A percentile compares a stretch with the other conserved stretches of the same genome.
Conservation (phyloP, 2,888 invertebrate genomes). For the Operophtera brumata region DNA sequence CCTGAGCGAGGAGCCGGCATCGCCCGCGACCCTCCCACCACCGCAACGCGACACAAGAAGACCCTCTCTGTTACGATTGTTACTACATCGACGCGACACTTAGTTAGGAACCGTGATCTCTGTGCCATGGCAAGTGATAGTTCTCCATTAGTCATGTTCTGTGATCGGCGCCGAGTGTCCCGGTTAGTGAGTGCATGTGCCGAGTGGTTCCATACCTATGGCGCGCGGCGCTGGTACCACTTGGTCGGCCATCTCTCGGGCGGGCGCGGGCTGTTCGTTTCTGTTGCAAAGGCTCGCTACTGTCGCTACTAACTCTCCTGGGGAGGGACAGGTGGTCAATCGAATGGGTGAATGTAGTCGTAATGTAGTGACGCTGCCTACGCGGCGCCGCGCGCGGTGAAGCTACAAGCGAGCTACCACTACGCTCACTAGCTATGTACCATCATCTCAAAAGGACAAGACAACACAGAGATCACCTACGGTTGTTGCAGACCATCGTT, state of each 20-base stretch:
- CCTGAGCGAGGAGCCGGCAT: conserved; percentile 17
- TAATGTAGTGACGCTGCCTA: conserved; percentile 13
- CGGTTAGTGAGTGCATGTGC: conserved; percentile 17
- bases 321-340: conserved; percentile 55
- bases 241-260: conserved; percentile 26
- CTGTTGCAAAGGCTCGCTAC: conserved; percentile 62
- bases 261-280: conserved; percentile 32
- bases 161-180: conserved; percentile 17
- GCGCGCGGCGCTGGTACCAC: conserved; percentile 22
- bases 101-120: conserved; percentile 50
- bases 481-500: conserved; percentile 49
- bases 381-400: conserved; percentile 19
- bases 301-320: conserved; percentile 67
- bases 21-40: conserved; percentile 31
- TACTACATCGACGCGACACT: conserved; percentile 35
- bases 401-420: conserved; percentile 26
- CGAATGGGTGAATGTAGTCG: conserved; percentile 28
- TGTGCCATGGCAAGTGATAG: conserved; percentile 40
- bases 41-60: conserved; percentile 34
- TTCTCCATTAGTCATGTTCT: conserved; percentile 29
- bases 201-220: conserved; percentile 45
- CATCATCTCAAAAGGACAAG: conserved; percentile 61
- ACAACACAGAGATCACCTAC: conserved; percentile 73
- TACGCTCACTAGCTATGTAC: conserved; percentile 49
- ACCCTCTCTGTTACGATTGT: conserved; percentile 36